phyloP scores from a whole-genome alignment of 53 echinoderm and acorn worm species.

The Hippasteria phrygiana region DNA sequence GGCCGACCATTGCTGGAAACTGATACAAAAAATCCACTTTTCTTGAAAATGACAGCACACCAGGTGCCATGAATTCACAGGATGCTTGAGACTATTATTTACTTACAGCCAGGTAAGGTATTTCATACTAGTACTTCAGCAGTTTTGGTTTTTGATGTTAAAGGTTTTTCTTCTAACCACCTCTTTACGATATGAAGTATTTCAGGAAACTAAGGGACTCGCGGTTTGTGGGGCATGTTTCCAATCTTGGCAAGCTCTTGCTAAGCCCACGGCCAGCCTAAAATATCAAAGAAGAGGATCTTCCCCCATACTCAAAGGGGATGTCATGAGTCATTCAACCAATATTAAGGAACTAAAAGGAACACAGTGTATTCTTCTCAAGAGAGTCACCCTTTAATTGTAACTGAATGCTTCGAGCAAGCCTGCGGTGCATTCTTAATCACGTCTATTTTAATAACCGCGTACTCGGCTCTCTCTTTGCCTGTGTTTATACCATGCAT shows the following conservation, averaged over 20 bases:
- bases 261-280: not conserved
- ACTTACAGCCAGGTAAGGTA: no score
- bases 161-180: no score
- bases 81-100: no score
- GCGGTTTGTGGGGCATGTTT: not conserved
- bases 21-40: no score
- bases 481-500: not conserved
- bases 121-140: no score
- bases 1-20: no score
- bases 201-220: not conserved
- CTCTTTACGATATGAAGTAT: not conserved
- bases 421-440: conserved; percentile 13
- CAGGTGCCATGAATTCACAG: no score
- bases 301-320: not conserved
- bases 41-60: no score
- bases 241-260: not conserved
- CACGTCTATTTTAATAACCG: not conserved
- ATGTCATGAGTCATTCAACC: not conserved
- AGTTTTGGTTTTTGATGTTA: no score
- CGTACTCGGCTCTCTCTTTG: not conserved
- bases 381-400: conserved; percentile 13
- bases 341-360: not conserved
- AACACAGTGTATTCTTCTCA: conserved; percentile 7
- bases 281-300: not conserved
- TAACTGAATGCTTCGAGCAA: not conserved